Percentiles rank a stretch among this genome's conserved stretches.
These are phyloP conservation scores for Latrodectus elegans DNA, from an alignment of 2,888 invertebrate genomes.

Conservation along the genomic window DNA sequence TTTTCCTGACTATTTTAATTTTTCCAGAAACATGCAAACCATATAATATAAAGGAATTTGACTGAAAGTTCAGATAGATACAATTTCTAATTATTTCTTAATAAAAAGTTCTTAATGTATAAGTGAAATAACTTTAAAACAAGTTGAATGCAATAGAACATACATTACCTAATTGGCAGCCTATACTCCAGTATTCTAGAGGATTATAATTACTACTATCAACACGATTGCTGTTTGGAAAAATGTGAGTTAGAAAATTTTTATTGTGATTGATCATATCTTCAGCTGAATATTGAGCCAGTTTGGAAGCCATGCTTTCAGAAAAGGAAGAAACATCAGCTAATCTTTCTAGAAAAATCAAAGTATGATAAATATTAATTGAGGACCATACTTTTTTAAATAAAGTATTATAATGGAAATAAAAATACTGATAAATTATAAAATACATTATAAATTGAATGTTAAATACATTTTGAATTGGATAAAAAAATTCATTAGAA, in stretches of 20 bases:
- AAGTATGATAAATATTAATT: neutral
- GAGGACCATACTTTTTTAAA: neutral
- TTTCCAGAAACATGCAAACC: too few relatives aligned
- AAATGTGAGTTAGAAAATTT: conserved; percentile 76
- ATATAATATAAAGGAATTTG: too few relatives aligned
- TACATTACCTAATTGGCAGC: conserved; percentile 77
- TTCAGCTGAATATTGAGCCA: conserved; percentile 74
- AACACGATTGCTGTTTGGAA: conserved; percentile 78
- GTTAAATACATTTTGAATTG: neutral
- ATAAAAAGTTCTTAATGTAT: too few relatives aligned
- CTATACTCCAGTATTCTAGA: conserved; percentile 80
- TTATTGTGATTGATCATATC: conserved; percentile 76
- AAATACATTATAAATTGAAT: neutral
- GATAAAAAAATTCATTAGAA: too few relatives aligned
- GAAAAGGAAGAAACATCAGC: conserved; percentile 73
- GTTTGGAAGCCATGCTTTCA: conserved; percentile 74
- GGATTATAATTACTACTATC: conserved; percentile 78
- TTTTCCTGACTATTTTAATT: too few relatives aligned
- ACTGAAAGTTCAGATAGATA: too few relatives aligned
- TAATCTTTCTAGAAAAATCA: conserved; percentile 74
- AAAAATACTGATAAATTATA: neutral
- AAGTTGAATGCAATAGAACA: too few relatives aligned
- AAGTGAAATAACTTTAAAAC: too few relatives aligned
- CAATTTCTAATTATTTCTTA: too few relatives aligned
- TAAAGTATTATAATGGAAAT: neutral